A percentile compares a stretch with the other conserved stretches of the same genome.
Conservation (phyloP, 1,140 invertebrate genomes). For the Stratiolaelaps scimitus region DNA sequence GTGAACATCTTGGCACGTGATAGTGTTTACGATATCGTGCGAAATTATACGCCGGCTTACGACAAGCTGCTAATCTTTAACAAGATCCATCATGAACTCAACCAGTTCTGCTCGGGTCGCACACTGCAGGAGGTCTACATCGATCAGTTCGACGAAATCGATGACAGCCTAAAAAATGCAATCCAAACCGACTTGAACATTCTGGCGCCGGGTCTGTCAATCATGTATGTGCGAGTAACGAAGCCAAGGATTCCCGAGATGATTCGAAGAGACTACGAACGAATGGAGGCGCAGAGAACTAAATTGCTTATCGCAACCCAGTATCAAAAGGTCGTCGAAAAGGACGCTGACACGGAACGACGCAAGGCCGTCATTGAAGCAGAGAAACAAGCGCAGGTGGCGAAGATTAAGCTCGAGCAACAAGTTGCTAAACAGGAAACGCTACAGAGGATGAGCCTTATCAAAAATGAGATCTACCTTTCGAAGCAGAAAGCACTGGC, state of each 20-base stretch:
- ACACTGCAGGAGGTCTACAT: slow-evolving; percentile 81
- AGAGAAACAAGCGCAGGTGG: slow-evolving; percentile 70
- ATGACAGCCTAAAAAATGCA: slow-evolving; percentile 73
- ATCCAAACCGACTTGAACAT: slow-evolving; percentile 66
- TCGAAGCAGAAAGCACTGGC: slow-evolving; percentile 60
- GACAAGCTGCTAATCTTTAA: slow-evolving; percentile 79
- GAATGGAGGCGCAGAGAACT: slow-evolving; percentile 75
- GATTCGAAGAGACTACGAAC: slow-evolving; percentile 78
- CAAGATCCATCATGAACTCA: slow-evolving; percentile 81
- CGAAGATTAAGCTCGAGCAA: slow-evolving; percentile 72
- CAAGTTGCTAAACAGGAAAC: slow-evolving; percentile 86
- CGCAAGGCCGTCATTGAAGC: slow-evolving; percentile 79
- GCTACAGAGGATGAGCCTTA: slow-evolving; percentile 63
- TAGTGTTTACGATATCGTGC: slow-evolving; percentile 65
- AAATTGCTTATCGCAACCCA: slow-evolving; percentile 71
- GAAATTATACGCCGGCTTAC: slow-evolving; percentile 80
- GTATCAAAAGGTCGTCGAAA: slow-evolving; percentile 80
- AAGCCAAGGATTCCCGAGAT: slow-evolving; percentile 84
- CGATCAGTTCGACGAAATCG: slow-evolving; percentile 82
- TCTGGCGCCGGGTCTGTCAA: slow-evolving; percentile 67
- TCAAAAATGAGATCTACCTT: slow-evolving; percentile 72
- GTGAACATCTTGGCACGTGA: slow-evolving; percentile 63
- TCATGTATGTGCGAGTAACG: slow-evolving; percentile 73
- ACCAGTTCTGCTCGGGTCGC: slow-evolving; percentile 80
- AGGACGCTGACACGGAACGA: slow-evolving; percentile 79